These are phyloP conservation scores for Leptopilina clavipes DNA, from an alignment of 1,140 invertebrate genomes.

Conservation along the genomic window DNA sequence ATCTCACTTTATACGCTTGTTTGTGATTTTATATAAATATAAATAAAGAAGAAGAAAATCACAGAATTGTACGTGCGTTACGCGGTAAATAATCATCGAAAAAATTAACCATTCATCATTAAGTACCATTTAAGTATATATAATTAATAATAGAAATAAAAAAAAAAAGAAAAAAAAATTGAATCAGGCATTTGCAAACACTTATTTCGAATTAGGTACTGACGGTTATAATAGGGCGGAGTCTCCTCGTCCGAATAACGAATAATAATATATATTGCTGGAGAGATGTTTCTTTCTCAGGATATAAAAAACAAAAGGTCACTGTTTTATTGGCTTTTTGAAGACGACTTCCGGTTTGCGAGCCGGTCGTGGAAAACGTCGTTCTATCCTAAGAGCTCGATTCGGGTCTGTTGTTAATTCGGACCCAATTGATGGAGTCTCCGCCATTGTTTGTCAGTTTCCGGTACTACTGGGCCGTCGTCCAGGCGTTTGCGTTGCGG, in stretches of 20 bases:
- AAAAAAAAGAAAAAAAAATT: no score
- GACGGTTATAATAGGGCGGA: constrained; percentile 66
- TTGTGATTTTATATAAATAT: no score
- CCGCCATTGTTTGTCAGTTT: constrained; percentile 72
- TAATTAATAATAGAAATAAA: neutral
- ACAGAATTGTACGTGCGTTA: constrained; percentile 6
- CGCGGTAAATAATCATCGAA: constrained; percentile 22
- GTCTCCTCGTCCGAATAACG: constrained; percentile 60
- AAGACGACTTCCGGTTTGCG: constrained; percentile 71
- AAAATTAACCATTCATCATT: neutral
- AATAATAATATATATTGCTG: constrained; percentile 34
- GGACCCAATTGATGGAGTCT: constrained; percentile 62
- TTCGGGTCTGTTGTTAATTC: constrained; percentile 63
- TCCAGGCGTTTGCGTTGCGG: constrained; percentile 59
- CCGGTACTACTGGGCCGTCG: constrained; percentile 71
- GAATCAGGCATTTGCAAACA: neutral
- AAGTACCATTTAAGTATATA: constrained; percentile 1
- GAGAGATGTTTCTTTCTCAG: constrained; percentile 7
- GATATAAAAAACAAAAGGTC: constrained; percentile 47
- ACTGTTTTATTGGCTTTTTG: constrained; percentile 72
- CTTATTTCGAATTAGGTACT: constrained; percentile 41
- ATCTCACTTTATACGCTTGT: no score
- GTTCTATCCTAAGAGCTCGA: constrained; percentile 70
- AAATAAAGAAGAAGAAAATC: neutral
- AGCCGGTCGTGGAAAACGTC: constrained; percentile 63